Percentiles rank a stretch among this genome's conserved stretches.
Evolutionary conservation across 2,797 vertebrate species (phyloP).

Genomic region (Sparus aurata): DNA sequence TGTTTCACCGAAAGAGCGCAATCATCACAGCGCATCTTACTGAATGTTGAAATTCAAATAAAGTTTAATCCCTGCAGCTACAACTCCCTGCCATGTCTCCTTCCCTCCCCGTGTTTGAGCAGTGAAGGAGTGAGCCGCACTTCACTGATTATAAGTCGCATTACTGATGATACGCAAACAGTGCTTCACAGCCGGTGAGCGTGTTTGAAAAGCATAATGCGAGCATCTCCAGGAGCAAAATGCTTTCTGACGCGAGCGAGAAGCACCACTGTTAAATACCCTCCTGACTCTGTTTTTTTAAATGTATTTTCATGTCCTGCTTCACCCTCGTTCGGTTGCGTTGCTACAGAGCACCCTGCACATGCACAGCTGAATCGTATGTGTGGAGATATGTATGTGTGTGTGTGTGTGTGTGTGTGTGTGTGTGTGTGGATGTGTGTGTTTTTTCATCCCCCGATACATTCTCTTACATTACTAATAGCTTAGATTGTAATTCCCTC

Average conservation of each 20-base stretch:
- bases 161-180: conserved; percentile 56
- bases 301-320: conserved; percentile 20
- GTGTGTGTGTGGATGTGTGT: too few relatives aligned
- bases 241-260: conserved; percentile 34
- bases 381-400: conserved; percentile 9
- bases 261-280: conserved; percentile 15
- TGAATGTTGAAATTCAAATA: conserved; percentile 35
- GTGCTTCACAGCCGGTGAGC: conserved; percentile 45
- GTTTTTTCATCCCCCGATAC: conserved; percentile 5
- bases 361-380: conserved; percentile 1
- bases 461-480: conserved; percentile 16
- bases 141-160: conserved; percentile 61
- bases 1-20: background rate
- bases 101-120: conserved; percentile 8
- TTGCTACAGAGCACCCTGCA: background rate
- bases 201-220: conserved; percentile 48
- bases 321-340: conserved; percentile 15
- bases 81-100: conserved; percentile 22
- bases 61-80: conserved; percentile 26
- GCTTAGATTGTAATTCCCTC: background rate
- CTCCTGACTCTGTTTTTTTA: background rate
- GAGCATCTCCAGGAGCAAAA: conserved; percentile 15
- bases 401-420: too few relatives aligned
- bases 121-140: conserved; percentile 30
- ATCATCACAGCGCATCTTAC: conserved; percentile 21